Evolutionary conservation across 2,888 invertebrate species (phyloP), one percentile per base, ranked within the genome.

Genomic region (Erebia aethiops): DNA sequence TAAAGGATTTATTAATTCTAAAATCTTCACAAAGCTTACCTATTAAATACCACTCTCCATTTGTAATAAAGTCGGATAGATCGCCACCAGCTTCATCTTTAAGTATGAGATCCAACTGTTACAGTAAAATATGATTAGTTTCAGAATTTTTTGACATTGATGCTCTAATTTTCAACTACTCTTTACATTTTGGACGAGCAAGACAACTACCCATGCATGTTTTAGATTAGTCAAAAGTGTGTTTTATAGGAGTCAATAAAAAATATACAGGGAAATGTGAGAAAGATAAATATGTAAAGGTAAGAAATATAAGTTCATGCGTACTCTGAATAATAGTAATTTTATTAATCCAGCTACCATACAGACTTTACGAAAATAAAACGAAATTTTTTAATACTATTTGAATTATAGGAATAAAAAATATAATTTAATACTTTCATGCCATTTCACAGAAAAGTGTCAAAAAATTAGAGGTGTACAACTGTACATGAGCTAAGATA

Each of bases 31-130:
- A 68, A 67, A 21, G 13, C 96, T 96, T 94, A 98, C 99, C 99
- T 94, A 99, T 96, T 87, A 99, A 95, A 94, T 99, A 98, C 99
- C 99, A 99, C 94, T 99, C 99, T 84, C 99, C 99, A 90, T 99
- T 99, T 83, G 98, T 97, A 90, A 99, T 99, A 95, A 99, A 99
- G 94, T 98, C 98, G 82, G 98, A 97, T 83, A 98, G 95, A 94
- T 99, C 99, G 79, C 99, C 99, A 80, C 98, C 98, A 81, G 96
- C 96, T 87, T 97, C 97, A 85, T 97, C 97, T 94, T 99, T 98
- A 90, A 99, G 96, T 92, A 97, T 96, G 94, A 99, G 96, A 95
- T 99, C 98, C 94, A 99, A 95, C 97, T 98, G 95, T 92, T 76
- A 84, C 81, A 83, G 84, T 70, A 79, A 76, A 80, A 75, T 49